Evolutionary conservation across 1,140 invertebrate species (phyloP).

Genomic region (Drosophila arawakana): DNA sequence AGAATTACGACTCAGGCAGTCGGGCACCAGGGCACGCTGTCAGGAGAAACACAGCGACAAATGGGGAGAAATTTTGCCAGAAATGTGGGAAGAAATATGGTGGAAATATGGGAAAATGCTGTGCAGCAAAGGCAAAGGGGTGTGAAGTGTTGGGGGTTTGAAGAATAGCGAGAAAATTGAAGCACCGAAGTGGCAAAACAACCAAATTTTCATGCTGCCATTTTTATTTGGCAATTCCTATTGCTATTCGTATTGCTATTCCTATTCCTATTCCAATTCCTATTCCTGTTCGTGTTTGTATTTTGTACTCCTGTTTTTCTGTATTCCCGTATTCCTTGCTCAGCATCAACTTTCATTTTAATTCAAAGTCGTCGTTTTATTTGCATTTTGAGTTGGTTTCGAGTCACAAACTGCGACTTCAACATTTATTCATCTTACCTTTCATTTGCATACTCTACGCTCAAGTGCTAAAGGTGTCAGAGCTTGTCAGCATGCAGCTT

Average conservation of each 20-base stretch:
- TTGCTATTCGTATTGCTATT: neutral
- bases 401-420: constrained; percentile 14
- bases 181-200: constrained; percentile 60
- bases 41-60: constrained; percentile 1
- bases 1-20: constrained; percentile 63
- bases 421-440: constrained; percentile 1
- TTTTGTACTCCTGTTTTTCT: neutral
- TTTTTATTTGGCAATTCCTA: constrained; percentile 69
- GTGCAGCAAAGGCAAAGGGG: neutral
- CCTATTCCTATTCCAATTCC: neutral
- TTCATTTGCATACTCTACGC: neutral
- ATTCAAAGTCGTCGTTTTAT: constrained; percentile 61
- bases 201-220: constrained; percentile 76
- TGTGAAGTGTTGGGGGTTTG: neutral
- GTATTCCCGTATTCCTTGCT: constrained; percentile 43
- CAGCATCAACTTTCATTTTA: constrained; percentile 60
- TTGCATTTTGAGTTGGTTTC: constrained; percentile 59
- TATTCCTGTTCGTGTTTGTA: neutral
- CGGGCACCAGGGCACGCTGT: constrained; percentile 45
- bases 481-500: neutral
- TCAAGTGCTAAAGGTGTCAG: neutral
- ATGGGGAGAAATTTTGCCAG: neutral
- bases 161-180: constrained; percentile 19
- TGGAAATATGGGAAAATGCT: constrained; percentile 9
- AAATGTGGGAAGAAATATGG: neutral